Evolutionary conservation across 1,140 invertebrate species (phyloP), one percentile per base, ranked within the genome.

Genomic region (Condylostylus longicornis): DNA sequence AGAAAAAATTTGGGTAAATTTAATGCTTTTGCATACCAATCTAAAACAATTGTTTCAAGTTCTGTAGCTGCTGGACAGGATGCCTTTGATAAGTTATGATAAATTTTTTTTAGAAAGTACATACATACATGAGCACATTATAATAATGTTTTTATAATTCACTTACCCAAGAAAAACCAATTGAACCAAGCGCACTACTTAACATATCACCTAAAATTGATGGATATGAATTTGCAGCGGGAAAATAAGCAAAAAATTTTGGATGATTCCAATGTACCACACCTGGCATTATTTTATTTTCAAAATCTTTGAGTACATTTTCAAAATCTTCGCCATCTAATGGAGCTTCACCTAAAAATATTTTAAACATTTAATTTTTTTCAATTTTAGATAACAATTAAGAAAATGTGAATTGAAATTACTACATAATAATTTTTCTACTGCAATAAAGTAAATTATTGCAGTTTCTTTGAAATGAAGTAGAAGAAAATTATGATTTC

Each of bases 201-300:
- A 97, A 53, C 83, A 97, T 89, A 53, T 94, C 88, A 4, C 80
- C 93, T 13, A 97, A 63, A 31, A 96, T 84, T 3, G 90, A 93
- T 2, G 93, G 88, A 54, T 79, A 97, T 1, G 87, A 90, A 62
- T 93, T 91, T 14, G 89, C 91, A 3, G 87, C 78, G 4, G 91
- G 91, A 62, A 97, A 96, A 62, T 96, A 97, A 2, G 90, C 91
- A 54, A 95, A 89, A 56, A 96, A 97, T 38, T 81, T 68, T 2
- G 90, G 88, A 70, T 96, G 91, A 61, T 95, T 88, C 91, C 91
- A 97, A 54, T 97, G 90, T 0, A 89, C 93, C 31, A 90, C 77
- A 41, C 91, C 91, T 9, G 84, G 84, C 84, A 96, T 90, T 42
- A 96, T 90, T 59, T 83, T 83, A 23, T 68, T 66, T 47, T 95